phyloP scores from a whole-genome alignment of 1,140 invertebrate genomes.

The Intoshia linei region DNA sequence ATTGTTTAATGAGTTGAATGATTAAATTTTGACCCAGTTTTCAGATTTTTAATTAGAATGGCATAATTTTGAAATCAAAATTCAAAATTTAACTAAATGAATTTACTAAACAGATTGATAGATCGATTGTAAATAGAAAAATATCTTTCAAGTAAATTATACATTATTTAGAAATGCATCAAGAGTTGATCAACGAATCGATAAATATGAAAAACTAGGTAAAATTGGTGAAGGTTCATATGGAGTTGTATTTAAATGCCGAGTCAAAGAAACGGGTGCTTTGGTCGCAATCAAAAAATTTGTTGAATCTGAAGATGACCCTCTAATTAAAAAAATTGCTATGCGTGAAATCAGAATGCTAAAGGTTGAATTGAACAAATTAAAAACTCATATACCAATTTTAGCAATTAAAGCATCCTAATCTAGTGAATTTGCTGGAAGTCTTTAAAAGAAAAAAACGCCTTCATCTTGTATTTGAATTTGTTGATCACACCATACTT shows the following conservation, averaged over 20 bases:
- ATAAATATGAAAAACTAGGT: constrained; percentile 74
- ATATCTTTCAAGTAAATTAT: too few relatives aligned
- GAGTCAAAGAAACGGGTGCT: constrained; percentile 66
- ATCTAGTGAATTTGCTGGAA: constrained; percentile 77
- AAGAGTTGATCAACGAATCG: too few relatives aligned
- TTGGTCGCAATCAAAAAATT: constrained; percentile 95
- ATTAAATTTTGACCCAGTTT: too few relatives aligned
- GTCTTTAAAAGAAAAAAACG: constrained; percentile 79
- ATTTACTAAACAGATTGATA: too few relatives aligned
- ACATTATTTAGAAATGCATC: too few relatives aligned
- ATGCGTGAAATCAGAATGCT: constrained; percentile 76
- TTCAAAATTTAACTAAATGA: too few relatives aligned
- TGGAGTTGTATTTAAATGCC: constrained; percentile 87
- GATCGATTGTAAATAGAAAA: too few relatives aligned
- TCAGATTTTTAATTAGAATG: too few relatives aligned
- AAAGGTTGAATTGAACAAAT: constrained; percentile 47
- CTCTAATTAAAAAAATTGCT: constrained; percentile 82
- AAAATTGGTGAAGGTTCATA: constrained; percentile 92
- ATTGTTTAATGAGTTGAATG: too few relatives aligned
- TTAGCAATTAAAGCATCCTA: constrained; percentile 85
- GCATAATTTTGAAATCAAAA: too few relatives aligned
- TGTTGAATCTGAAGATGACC: constrained; percentile 88
- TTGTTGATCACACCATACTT: constrained; percentile 74
- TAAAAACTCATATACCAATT: constrained; percentile 7
- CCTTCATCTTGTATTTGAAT: constrained; percentile 87